phyloP scores from a whole-genome alignment of 1,140 invertebrate species.

The Cydia amplana region DNA sequence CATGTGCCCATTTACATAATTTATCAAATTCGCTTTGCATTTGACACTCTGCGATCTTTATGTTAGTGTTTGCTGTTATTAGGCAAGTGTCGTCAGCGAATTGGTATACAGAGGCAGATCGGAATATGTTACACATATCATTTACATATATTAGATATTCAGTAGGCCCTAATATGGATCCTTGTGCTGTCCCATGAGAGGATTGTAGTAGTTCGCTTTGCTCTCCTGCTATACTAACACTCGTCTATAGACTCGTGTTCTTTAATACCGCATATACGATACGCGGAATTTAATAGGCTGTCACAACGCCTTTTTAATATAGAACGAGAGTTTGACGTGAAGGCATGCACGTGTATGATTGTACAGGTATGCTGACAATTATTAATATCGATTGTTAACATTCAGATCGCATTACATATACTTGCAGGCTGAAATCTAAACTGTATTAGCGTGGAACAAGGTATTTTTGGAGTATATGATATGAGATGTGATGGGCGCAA shows the following conservation, averaged over 20 bases:
- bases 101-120: too few relatives aligned
- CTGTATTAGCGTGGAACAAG: not conserved
- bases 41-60: too few relatives aligned
- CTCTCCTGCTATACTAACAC: too few relatives aligned
- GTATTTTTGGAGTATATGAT: not conserved
- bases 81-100: too few relatives aligned
- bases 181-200: too few relatives aligned
- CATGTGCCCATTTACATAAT: too few relatives aligned
- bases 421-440: not conserved
- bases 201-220: too few relatives aligned
- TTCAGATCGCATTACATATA: not conserved
- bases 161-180: too few relatives aligned
- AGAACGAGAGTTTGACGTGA: slow-evolving; percentile 10
- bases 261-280: not conserved
- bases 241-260: not conserved
- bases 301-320: not conserved
- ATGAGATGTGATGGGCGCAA: not conserved
- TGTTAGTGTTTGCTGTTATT: too few relatives aligned
- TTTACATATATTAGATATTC: too few relatives aligned
- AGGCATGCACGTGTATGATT: slow-evolving; percentile 8
- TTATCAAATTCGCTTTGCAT: too few relatives aligned
- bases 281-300: not conserved
- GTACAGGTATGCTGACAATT: slow-evolving; percentile 5
- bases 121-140: too few relatives aligned
- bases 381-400: slow-evolving; percentile 11